Conservation (phyloP, 2,888 invertebrate genomes). For the Eremobia ochroleuca region DNA sequence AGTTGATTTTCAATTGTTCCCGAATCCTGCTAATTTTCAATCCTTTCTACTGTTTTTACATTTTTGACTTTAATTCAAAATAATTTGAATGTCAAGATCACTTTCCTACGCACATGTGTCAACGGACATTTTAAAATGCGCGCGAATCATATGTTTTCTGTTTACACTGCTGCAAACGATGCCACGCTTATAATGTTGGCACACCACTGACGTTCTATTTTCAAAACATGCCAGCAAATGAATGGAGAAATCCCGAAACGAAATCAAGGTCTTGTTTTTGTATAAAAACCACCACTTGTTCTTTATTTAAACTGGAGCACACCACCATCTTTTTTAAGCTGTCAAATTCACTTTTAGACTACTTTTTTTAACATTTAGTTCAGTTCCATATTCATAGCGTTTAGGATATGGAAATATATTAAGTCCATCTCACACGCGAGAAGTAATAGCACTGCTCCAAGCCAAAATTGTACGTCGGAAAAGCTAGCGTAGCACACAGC, state of each 20-base stretch:
- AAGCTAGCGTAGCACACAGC: conserved; percentile 79
- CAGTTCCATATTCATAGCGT: conserved; percentile 51
- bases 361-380: conserved; percentile 21
- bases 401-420: conserved; percentile 82
- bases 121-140: conserved; percentile 39
- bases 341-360: not conserved
- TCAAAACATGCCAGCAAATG: conserved; percentile 70
- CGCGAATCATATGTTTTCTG: conserved; percentile 74
- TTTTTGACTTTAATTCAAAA: conserved; percentile 1
- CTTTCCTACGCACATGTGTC: conserved; percentile 21
- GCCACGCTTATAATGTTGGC: conserved; percentile 70
- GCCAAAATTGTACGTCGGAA: conserved; percentile 87
- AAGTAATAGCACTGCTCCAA: conserved; percentile 83
- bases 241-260: conserved; percentile 59
- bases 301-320: conserved; percentile 15
- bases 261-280: conserved; percentile 68
- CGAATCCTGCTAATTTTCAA: not conserved
- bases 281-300: conserved; percentile 17
- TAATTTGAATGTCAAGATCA: not conserved
- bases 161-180: conserved; percentile 68
- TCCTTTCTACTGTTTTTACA: not conserved
- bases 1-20: not conserved
- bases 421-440: conserved; percentile 89
- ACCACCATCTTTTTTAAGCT: conserved; percentile 1
- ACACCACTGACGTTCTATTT: conserved; percentile 74